phyloP scores from a whole-genome alignment of 2,888 invertebrate genomes.

The Chrysolina oricalcia region DNA sequence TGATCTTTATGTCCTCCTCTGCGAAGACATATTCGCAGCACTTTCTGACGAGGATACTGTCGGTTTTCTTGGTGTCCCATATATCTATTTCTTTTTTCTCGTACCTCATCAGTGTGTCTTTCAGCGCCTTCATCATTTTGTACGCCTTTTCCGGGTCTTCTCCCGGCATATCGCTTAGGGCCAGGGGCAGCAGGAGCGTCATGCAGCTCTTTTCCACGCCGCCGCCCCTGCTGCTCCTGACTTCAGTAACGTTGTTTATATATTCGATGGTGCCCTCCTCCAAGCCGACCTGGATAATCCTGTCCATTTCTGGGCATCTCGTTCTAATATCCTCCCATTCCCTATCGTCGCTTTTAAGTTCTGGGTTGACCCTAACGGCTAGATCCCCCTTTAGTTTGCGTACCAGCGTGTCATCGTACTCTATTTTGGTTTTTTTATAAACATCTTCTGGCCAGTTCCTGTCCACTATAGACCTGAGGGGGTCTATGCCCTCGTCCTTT shows the following conservation, averaged over 20 bases:
- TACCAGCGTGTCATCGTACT: not conserved
- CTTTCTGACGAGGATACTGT: not conserved
- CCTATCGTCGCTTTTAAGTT: not conserved
- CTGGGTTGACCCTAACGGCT: not conserved
- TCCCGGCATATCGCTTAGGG: not conserved
- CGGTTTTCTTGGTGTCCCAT: not conserved
- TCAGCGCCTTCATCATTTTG: not conserved
- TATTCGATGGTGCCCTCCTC: not conserved
- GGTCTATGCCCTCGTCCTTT: not conserved
- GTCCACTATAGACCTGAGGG: not conserved
- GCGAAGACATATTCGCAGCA: slow-evolving; percentile 22
- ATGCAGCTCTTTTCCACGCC: not conserved
- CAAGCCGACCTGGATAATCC: not conserved
- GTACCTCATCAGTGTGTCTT: not conserved
- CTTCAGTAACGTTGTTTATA: not conserved
- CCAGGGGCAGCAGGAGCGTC: not conserved
- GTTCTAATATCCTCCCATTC: not conserved
- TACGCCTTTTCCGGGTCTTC: slow-evolving; percentile 3
- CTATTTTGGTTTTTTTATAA: slow-evolving; percentile 11
- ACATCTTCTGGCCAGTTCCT: slow-evolving; percentile 8
- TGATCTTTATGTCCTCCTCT: not conserved
- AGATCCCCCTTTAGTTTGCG: slow-evolving; percentile 3
- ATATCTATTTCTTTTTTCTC: slow-evolving; percentile 1
- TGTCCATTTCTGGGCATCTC: not conserved
- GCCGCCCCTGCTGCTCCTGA: not conserved